Percentiles rank a stretch among this genome's conserved stretches.
Evolutionary conservation across 2,113 vertebrate genomes (phyloP).

Genomic region (Elachura formosa): DNA sequence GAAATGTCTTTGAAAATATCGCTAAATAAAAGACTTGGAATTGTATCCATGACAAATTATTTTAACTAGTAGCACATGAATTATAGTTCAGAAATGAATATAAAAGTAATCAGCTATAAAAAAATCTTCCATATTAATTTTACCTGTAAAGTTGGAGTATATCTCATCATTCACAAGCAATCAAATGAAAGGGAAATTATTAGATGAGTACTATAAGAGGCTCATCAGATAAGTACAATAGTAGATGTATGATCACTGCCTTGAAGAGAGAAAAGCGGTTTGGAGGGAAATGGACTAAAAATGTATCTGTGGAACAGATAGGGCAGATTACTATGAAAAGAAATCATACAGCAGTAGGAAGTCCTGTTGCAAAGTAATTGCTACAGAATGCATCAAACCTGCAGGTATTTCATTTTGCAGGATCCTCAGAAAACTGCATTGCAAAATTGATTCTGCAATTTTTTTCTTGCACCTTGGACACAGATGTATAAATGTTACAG

Average conservation of each 20-base stretch:
- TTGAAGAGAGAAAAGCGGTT: not conserved
- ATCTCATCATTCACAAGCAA: not conserved
- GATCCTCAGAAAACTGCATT: not conserved
- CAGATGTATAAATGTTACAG: not conserved
- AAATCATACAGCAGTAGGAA: not conserved
- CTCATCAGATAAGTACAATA: not conserved
- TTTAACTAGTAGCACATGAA: slow-evolving; percentile 18
- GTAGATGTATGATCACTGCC: not conserved
- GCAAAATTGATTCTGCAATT: not conserved
- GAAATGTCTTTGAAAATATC: not conserved
- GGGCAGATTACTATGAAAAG: not conserved
- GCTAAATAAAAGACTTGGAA: not conserved
- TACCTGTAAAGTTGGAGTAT: not conserved
- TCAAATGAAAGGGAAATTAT: not conserved
- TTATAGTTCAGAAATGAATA: not conserved
- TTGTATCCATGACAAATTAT: not conserved
- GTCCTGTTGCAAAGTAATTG: not conserved
- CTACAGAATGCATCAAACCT: not conserved
- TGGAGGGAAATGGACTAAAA: not conserved
- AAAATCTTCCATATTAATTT: not conserved
- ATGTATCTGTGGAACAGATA: not conserved
- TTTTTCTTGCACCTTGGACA: not conserved
- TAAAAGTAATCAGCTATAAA: not conserved
- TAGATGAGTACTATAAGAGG: not conserved
- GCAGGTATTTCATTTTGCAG: not conserved